phyloP scores from a whole-genome alignment of 2,113 vertebrate genomes.

The Mus pahari region DNA sequence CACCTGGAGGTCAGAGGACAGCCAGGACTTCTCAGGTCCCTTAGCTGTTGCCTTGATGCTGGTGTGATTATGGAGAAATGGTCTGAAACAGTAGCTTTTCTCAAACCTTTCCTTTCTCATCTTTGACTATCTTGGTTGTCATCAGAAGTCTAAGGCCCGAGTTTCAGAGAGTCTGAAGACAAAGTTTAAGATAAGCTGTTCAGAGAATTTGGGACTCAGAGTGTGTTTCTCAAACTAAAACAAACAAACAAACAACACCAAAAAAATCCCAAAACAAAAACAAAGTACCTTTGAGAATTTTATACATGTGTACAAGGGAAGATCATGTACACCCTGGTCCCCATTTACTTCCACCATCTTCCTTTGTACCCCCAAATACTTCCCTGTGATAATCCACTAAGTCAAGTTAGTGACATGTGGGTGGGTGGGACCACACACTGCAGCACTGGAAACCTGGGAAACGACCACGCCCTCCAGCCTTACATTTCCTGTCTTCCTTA shows the following conservation, averaged over 20 bases:
- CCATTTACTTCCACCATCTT: neutral
- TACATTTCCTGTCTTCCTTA: neutral
- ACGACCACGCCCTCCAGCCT: neutral
- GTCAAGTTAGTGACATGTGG: neutral
- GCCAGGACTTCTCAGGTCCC: neutral
- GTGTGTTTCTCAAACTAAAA: neutral
- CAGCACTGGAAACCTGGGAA: neutral
- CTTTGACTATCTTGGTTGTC: neutral
- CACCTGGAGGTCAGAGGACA: neutral
- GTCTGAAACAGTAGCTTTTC: neutral
- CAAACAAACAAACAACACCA: neutral
- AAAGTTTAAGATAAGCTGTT: neutral
- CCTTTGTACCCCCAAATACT: neutral
- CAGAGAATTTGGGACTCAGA: neutral
- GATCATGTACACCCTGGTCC: no score
- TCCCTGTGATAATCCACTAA: neutral
- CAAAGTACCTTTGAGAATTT: neutral
- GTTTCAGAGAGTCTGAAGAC: neutral
- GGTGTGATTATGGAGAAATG: neutral
- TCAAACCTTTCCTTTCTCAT: neutral
- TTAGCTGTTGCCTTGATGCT: neutral
- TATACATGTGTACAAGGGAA: neutral
- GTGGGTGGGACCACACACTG: neutral
- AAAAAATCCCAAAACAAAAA: neutral
- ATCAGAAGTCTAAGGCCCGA: neutral